These are phyloP conservation scores for Deroptyus accipitrinus DNA, from an alignment of 2,113 vertebrate species.

Conservation along the genomic window DNA sequence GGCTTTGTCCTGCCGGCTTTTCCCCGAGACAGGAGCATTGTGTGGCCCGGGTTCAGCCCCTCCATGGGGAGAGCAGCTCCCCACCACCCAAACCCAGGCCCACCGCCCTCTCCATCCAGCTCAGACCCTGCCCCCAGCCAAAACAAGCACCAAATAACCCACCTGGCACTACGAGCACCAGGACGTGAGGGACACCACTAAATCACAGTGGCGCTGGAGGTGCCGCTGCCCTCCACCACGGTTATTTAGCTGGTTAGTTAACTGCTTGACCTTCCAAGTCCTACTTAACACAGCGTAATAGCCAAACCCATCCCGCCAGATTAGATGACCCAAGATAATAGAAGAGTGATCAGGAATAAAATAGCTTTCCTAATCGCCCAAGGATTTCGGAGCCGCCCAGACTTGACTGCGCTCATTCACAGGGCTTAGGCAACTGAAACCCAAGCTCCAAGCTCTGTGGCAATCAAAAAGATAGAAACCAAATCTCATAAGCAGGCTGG, in stretches of 20 bases:
- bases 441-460: conserved; percentile 67
- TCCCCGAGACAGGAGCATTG: background rate
- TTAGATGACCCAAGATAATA: conserved; percentile 78
- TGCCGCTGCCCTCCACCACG: background rate
- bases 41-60: background rate
- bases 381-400: conserved; percentile 76
- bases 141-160: background rate
- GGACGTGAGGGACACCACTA: background rate
- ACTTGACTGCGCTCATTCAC: conserved; percentile 77
- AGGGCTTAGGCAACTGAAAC: conserved; percentile 79
- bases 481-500: background rate
- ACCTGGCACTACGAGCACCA: background rate
- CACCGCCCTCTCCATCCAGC: background rate
- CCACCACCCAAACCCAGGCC: background rate
- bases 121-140: background rate
- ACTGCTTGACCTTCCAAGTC: conserved; percentile 76
- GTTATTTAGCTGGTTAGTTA: conserved; percentile 61
- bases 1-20: background rate
- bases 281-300: conserved; percentile 70
- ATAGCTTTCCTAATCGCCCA: conserved; percentile 66
- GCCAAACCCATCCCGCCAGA: conserved; percentile 69
- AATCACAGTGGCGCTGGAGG: background rate
- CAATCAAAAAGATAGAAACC: conserved; percentile 64
- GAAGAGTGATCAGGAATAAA: conserved; percentile 64
- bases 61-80: background rate